Evolutionary conservation across 2,888 invertebrate species (phyloP), one percentile per base, ranked within the genome.

Genomic region (Stenotaenia linearis): DNA sequence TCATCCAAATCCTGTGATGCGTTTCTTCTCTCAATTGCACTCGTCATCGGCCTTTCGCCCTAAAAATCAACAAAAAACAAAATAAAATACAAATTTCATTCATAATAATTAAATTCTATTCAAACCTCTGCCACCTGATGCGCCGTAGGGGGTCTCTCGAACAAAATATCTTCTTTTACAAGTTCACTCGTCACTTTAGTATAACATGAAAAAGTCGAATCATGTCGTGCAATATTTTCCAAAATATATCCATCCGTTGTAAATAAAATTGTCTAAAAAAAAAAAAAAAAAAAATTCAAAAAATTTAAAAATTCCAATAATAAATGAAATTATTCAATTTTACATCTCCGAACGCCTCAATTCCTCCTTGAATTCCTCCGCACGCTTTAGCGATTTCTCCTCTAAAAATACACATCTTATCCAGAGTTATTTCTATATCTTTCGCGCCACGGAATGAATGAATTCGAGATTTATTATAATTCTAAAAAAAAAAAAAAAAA

Each of bases 381-480:
- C 91, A 91, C 6, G 94, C 92, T 83, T 92, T 89, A 0, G 92
- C 92, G 79, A 95, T 92, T 87, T 95, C 94, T 0, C 95, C 95
- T 83, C 90, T 89, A 86, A 95, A 95, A 84, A 95, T 91, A 35
- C 89, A 85, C 76, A 86, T 86, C 18, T 90, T 90, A 85, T 94
- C 93, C 80, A 94, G 85, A 81, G 88, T 89, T 32, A 95, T 91
- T 81, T 91, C 89, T 12, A 94, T 87, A 83, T 92, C 88, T 83
- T 90, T 90, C 6, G 91, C 92, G 75, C 95, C 95, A 80, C 94
- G 89, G 80, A 91, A 90, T 0, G 94, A 93, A 86, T 95, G 92
- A 83, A 94, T 94, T 81, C 95, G 89, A 0, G 94, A 94, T 86
- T 94, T 94, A 86, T 94, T 94, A 86, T 95, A 95, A 86, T 95